These are phyloP conservation scores for Chloropsis hardwickii DNA, from an alignment of 2,113 vertebrate species.

Conservation along the genomic window DNA sequence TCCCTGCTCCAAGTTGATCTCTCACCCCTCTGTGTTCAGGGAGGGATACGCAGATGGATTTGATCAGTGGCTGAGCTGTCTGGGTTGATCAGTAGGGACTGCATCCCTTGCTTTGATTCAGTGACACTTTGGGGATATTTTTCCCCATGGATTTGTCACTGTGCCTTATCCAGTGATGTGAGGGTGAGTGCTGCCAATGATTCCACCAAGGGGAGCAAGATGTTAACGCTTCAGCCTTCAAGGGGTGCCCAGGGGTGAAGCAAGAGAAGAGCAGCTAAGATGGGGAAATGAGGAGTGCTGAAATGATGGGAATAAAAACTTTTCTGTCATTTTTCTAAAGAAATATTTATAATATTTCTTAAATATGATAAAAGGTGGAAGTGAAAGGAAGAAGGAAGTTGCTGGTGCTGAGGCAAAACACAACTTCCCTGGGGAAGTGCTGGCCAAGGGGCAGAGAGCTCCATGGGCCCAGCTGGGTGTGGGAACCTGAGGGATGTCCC, in stretches of 20 bases:
- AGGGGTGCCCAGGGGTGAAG: neutral
- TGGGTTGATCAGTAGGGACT: neutral
- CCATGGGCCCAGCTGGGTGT: neutral
- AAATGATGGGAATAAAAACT: slow-evolving; percentile 6
- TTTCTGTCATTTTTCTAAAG: neutral
- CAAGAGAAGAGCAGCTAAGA: neutral
- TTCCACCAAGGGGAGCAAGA: fast-evolving
- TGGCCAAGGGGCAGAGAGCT: neutral
- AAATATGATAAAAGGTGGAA: neutral
- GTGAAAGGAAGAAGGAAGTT: slow-evolving; percentile 46
- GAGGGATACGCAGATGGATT: neutral
- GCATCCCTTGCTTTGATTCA: neutral
- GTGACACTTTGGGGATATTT: neutral
- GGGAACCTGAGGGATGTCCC: neutral
- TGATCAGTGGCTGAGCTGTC: neutral
- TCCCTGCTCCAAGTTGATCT: neutral
- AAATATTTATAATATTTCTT: neutral
- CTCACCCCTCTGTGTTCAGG: neutral
- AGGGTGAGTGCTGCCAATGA: neutral
- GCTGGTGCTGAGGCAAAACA: neutral
- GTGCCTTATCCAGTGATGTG: neutral
- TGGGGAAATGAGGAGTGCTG: slow-evolving; percentile 40
- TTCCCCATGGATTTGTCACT: neutral
- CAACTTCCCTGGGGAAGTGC: slow-evolving; percentile 3
- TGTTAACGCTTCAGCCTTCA: neutral